Evolutionary conservation across 2,888 invertebrate species (phyloP).

Genomic region (Hymenopus coronatus): DNA sequence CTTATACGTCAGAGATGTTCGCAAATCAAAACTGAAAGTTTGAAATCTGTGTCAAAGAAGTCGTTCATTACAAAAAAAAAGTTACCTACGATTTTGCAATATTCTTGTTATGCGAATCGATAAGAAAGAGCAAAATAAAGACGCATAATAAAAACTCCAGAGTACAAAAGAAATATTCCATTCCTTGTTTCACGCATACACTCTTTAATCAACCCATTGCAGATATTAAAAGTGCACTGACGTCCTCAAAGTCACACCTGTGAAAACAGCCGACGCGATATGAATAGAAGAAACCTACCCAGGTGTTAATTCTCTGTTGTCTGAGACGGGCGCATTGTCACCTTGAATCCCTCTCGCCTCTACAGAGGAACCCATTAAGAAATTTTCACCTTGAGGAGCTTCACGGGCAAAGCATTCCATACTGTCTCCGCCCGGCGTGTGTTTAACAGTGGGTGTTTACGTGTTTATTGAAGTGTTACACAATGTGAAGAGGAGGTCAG

Average conservation of each 20-base stretch:
- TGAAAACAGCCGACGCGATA: neutral
- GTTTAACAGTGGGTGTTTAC: neutral
- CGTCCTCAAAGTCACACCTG: neutral
- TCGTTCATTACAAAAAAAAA: too few species aligned
- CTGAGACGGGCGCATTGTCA: neutral
- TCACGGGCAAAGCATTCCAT: neutral
- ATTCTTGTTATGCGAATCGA: too few species aligned
- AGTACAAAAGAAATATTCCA: too few species aligned
- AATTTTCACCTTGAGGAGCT: neutral
- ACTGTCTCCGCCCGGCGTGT: neutral
- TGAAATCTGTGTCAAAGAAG: neutral
- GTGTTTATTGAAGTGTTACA: neutral
- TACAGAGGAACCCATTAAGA: neutral
- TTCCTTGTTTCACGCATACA: too few species aligned
- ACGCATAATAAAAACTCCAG: too few species aligned
- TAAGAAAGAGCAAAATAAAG: too few species aligned
- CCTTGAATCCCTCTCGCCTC: neutral
- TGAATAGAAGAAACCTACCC: neutral
- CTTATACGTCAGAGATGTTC: neutral
- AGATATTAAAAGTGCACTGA: neutral
- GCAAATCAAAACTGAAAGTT: neutral
- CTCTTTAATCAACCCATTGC: too few species aligned
- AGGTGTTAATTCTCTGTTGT: neutral
- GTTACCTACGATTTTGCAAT: too few species aligned
- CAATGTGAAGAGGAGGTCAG: neutral